Conservation (phyloP, 2,888 invertebrate genomes). For the Antitype chi region DNA sequence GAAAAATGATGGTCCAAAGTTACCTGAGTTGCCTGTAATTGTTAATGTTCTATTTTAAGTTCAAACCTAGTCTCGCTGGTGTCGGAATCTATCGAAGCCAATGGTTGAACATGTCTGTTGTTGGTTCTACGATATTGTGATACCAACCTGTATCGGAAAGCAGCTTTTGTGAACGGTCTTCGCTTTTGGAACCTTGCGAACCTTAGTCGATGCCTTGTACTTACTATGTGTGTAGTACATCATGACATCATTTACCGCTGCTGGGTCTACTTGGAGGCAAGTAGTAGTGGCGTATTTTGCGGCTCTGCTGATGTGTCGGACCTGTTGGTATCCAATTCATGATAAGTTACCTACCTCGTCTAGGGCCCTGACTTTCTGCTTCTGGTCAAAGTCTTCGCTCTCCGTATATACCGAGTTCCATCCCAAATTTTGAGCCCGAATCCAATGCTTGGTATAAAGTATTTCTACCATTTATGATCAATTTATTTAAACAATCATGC, state of each 20-base stretch:
- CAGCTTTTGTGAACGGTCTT: constrained; percentile 46
- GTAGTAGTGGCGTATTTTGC: constrained; percentile 53
- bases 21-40: background rate
- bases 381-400: constrained; percentile 28
- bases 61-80: constrained; percentile 12
- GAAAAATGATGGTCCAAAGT: background rate
- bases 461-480: constrained; percentile 14
- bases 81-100: constrained; percentile 38
- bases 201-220: constrained; percentile 44
- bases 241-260: constrained; percentile 44
- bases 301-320: constrained; percentile 43
- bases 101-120: constrained; percentile 33
- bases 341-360: constrained; percentile 54
- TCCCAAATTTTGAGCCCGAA: constrained; percentile 45
- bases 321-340: constrained; percentile 62
- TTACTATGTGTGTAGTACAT: constrained; percentile 49
- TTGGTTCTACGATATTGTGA: constrained; percentile 55
- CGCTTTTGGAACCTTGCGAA: constrained; percentile 51
- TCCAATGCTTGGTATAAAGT: constrained; percentile 33
- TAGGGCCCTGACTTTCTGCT: constrained; percentile 22
- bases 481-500: constrained; percentile 44
- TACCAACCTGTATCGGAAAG: constrained; percentile 57
- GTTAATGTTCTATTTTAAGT: background rate
- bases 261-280: constrained; percentile 43
- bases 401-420: constrained; percentile 16